A percentile compares a stretch with the other conserved stretches of the same genome.
These are phyloP conservation scores for Ataeniobius toweri DNA, from an alignment of 2,797 vertebrate genomes.

Conservation along the genomic window DNA sequence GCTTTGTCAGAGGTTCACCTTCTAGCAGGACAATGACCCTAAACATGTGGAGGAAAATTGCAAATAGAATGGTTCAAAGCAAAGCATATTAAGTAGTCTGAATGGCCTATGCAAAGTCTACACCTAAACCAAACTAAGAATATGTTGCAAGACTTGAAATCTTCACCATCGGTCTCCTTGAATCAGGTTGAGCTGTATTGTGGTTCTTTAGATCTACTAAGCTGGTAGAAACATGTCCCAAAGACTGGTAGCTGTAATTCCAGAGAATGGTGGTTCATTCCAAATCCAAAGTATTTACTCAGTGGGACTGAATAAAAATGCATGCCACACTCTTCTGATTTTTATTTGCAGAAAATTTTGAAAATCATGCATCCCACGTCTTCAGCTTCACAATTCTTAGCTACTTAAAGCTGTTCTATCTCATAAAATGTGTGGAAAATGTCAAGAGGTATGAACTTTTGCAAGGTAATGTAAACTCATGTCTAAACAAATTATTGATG, in stretches of 20 bases:
- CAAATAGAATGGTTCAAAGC: not conserved
- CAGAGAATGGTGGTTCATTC: not conserved
- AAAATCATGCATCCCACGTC: not conserved
- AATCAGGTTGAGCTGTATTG: not conserved
- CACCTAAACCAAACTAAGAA: not conserved
- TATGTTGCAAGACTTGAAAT: no score
- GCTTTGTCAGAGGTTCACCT: not conserved
- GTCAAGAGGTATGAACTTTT: no score
- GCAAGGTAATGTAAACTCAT: not conserved
- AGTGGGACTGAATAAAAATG: not conserved
- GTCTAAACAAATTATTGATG: not conserved
- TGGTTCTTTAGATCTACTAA: not conserved
- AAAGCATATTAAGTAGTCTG: not conserved
- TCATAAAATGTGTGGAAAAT: not conserved
- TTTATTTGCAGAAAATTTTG: not conserved
- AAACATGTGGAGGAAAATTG: not conserved
- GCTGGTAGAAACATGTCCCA: not conserved
- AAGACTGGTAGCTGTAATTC: not conserved
- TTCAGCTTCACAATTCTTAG: not conserved
- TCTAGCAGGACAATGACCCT: not conserved
- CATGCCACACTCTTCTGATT: not conserved
- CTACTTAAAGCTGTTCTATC: not conserved
- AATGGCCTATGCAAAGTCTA: not conserved
- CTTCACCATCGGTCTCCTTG: no score
- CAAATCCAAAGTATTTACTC: not conserved